Percentiles rank a stretch among this genome's conserved stretches.
Evolutionary conservation across 2,113 vertebrate species (phyloP).

Genomic region (Pao palembangensis): DNA sequence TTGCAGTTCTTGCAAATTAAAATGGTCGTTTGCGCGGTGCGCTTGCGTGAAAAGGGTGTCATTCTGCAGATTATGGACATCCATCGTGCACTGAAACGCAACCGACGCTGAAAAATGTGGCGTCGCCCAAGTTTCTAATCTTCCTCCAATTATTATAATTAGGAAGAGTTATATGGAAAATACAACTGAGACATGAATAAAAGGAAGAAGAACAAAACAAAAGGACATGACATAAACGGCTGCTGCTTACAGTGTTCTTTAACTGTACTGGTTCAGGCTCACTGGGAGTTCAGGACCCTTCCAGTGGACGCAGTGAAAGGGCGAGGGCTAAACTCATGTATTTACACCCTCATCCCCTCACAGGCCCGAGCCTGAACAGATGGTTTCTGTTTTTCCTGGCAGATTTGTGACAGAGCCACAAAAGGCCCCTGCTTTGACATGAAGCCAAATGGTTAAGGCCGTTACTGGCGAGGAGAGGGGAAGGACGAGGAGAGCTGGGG

Average conservation of each 20-base stretch:
- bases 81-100: slow-evolving; percentile 11
- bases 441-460: slow-evolving; percentile 76
- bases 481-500: slow-evolving; percentile 55
- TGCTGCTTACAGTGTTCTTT: slow-evolving; percentile 5
- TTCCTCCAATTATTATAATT: background rate
- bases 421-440: slow-evolving; percentile 77
- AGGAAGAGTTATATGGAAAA: background rate
- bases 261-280: slow-evolving; percentile 24
- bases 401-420: slow-evolving; percentile 81
- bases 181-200: no score
- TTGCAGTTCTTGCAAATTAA: slow-evolving; percentile 60
- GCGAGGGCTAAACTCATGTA: slow-evolving; percentile 60
- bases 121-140: background rate
- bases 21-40: slow-evolving; percentile 34
- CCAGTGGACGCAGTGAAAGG: slow-evolving; percentile 39
- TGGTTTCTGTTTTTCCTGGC: slow-evolving; percentile 82
- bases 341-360: slow-evolving; percentile 66
- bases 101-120: background rate
- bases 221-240: background rate
- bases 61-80: slow-evolving; percentile 18
- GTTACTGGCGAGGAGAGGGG: slow-evolving; percentile 72
- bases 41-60: slow-evolving; percentile 20
- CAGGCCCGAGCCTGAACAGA: slow-evolving; percentile 70
- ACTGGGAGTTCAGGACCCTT: slow-evolving; percentile 26
- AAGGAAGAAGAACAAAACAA: no score